These are phyloP conservation scores for Cynopterus brachyotis DNA, from an alignment of 2,113 vertebrate genomes.

Conservation along the genomic window DNA sequence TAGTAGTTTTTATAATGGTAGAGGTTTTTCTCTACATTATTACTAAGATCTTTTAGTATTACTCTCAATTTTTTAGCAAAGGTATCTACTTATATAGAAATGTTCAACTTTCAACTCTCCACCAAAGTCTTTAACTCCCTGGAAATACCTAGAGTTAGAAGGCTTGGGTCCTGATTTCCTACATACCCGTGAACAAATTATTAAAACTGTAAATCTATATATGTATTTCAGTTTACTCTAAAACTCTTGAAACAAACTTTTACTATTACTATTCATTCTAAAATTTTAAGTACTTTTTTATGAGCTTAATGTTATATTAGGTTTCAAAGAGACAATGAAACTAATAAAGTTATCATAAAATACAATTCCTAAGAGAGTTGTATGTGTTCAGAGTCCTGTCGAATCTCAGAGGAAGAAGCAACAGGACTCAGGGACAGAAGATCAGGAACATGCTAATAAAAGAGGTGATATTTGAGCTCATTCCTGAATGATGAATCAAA, in stretches of 20 bases:
- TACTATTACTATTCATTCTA: background rate
- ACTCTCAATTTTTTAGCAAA: background rate
- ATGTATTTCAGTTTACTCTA: background rate
- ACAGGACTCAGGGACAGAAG: background rate
- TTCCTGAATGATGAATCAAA: background rate
- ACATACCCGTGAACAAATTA: background rate
- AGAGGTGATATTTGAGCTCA: background rate
- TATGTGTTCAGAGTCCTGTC: background rate
- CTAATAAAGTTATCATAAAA: background rate
- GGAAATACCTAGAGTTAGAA: background rate
- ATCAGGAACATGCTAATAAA: background rate
- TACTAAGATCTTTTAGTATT: background rate
- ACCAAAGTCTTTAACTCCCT: background rate
- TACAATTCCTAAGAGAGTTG: background rate
- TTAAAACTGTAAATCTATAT: background rate
- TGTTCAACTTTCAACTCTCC: background rate
- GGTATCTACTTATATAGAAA: background rate
- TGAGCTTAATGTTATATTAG: background rate
- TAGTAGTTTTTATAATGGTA: background rate
- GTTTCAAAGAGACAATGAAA: background rate
- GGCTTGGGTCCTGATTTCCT: background rate
- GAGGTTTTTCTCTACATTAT: background rate
- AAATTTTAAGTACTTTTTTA: background rate
- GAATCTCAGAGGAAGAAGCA: background rate
- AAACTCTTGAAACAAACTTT: too few species aligned